Conservation (phyloP, 2,113 vertebrate genomes). For the Neolamprologus tretocephalus region DNA sequence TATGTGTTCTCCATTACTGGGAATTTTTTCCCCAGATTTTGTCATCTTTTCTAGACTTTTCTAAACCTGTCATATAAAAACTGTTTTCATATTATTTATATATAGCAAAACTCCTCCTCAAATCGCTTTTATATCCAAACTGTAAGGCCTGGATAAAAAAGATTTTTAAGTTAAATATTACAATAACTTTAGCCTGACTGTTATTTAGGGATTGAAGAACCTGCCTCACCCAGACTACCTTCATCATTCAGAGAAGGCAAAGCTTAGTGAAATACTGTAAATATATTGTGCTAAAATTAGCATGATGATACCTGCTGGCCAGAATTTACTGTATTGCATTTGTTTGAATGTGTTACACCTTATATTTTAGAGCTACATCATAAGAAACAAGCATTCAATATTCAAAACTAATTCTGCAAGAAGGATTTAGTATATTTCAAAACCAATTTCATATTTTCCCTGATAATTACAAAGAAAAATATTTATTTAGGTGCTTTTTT, state of each 20-base stretch:
- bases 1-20: background rate
- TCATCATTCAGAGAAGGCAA: background rate
- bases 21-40: rapidly evolving
- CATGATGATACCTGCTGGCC: background rate
- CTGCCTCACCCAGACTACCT: background rate
- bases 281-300: background rate
- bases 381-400: background rate
- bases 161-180: background rate
- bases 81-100: background rate
- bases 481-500: background rate
- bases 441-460: background rate
- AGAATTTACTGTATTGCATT: background rate
- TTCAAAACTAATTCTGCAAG: background rate
- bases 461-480: background rate
- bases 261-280: background rate
- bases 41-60: background rate
- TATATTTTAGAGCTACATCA: background rate
- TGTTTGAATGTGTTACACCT: background rate
- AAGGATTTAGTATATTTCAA: background rate
- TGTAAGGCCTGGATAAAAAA: background rate
- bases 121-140: background rate
- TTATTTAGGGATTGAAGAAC: background rate
- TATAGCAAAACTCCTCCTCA: background rate
- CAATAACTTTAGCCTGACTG: background rate
- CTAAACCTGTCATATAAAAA: rapidly evolving